These are phyloP conservation scores for Holotrichia oblita DNA, from an alignment of 1,140 invertebrate species.

Conservation along the genomic window DNA sequence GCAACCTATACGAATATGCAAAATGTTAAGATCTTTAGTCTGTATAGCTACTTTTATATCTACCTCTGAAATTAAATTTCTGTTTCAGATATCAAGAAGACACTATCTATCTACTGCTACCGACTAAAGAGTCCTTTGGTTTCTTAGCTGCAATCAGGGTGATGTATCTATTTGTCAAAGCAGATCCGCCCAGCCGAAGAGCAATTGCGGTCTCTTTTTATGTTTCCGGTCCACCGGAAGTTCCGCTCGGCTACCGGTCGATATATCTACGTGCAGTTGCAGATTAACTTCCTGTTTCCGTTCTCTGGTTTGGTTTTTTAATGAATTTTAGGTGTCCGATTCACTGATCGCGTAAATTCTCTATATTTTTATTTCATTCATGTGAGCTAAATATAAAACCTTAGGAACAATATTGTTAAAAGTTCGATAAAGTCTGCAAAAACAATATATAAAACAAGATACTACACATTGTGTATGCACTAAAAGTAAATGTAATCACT, in stretches of 20 bases:
- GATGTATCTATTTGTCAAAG: constrained; percentile 55
- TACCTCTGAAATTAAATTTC: background rate
- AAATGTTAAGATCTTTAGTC: too few relatives aligned
- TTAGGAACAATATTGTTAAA: background rate
- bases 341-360: background rate
- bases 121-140: constrained; percentile 24
- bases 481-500: too few relatives aligned
- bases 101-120: background rate
- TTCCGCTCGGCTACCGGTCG: constrained; percentile 60
- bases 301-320: constrained; percentile 34
- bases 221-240: constrained; percentile 61
- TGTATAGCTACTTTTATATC: background rate
- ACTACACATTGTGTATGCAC: too few relatives aligned
- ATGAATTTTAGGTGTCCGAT: constrained; percentile 23
- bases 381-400: background rate
- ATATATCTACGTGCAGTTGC: constrained; percentile 61
- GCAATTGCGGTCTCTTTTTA: constrained; percentile 61
- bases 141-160: constrained; percentile 37
- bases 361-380: constrained; percentile 6
- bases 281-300: constrained; percentile 61
- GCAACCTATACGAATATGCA: too few relatives aligned
- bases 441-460: too few relatives aligned
- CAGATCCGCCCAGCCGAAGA: constrained; percentile 49
- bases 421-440: too few relatives aligned
- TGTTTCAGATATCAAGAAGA: background rate